These are phyloP conservation scores for Leptobrachium ailaonicum DNA, from an alignment of 2,113 vertebrate genomes.

Conservation along the genomic window DNA sequence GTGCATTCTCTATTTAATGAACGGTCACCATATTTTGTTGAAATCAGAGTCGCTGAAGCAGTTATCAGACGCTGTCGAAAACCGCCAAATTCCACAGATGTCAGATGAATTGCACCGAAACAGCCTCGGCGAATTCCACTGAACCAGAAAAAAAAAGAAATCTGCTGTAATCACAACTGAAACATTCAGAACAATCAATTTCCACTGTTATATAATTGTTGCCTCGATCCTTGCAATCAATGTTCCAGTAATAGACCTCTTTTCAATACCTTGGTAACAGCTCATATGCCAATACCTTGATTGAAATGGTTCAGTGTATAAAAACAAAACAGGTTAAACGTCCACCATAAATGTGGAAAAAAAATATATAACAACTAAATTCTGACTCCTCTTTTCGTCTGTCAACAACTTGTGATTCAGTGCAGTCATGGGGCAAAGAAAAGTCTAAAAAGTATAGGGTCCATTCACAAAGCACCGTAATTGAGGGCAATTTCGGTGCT, in stretches of 20 bases:
- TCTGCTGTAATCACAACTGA: constrained; percentile 37
- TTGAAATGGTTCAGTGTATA: constrained; percentile 15
- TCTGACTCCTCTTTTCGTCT: neutral
- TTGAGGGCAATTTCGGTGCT: no score
- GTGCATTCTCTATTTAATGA: no score
- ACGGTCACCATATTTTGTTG: no score
- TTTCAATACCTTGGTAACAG: constrained; percentile 15
- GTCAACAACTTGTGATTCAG: no score
- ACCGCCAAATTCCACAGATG: no score
- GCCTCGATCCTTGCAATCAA: constrained; percentile 45
- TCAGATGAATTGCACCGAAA: no score
- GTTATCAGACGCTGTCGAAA: no score
- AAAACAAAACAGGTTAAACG: constrained; percentile 17
- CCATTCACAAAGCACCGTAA: no score
- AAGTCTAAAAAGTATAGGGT: no score
- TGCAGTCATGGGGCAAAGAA: no score
- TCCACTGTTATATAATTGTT: constrained; percentile 46
- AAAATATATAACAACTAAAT: constrained; percentile 6
- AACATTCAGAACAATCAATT: constrained; percentile 44
- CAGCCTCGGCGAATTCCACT: no score
- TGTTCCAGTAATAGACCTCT: constrained; percentile 30
- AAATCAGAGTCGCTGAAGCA: no score
- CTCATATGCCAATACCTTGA: constrained; percentile 37
- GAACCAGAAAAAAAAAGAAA: neutral
- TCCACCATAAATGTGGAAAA: constrained; percentile 17